Percentiles rank a stretch among this genome's conserved stretches.
Evolutionary conservation across 2,113 vertebrate genomes (phyloP).

Genomic region (Neodontobutis hainanensis): DNA sequence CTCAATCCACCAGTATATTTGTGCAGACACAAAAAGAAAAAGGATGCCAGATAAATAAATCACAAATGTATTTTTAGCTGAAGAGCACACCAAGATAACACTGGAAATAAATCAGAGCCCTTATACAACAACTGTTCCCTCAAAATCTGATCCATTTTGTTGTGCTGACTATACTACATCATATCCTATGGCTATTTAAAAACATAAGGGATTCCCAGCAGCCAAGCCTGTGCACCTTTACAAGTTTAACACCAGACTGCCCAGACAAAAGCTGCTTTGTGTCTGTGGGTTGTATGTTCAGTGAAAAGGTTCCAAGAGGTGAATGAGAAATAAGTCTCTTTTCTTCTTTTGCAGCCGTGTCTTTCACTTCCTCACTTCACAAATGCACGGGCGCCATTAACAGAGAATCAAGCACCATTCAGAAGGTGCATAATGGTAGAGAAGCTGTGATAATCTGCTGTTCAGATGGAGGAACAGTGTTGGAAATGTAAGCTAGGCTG

Average conservation of each 20-base stretch:
- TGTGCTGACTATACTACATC: slow-evolving; percentile 11
- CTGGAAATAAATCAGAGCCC: not conserved
- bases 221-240: slow-evolving; percentile 36
- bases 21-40: slow-evolving; percentile 3
- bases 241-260: slow-evolving; percentile 55
- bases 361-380: slow-evolving; percentile 65
- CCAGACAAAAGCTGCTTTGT: slow-evolving; percentile 70
- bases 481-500: slow-evolving; percentile 57
- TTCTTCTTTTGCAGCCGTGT: slow-evolving; percentile 50
- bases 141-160: not conserved
- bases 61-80: slow-evolving; percentile 4
- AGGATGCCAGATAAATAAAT: not conserved
- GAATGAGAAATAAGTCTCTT: slow-evolving; percentile 69
- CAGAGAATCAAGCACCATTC: slow-evolving; percentile 56
- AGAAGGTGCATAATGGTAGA: slow-evolving; percentile 57
- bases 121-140: slow-evolving; percentile 1
- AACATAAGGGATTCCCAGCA: slow-evolving; percentile 25
- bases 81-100: not conserved
- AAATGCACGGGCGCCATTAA: slow-evolving; percentile 60
- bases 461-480: slow-evolving; percentile 57
- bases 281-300: slow-evolving; percentile 40
- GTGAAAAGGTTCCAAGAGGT: slow-evolving; percentile 67
- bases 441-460: slow-evolving; percentile 65
- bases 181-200: not conserved
- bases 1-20: slow-evolving; percentile 5